phyloP scores from a whole-genome alignment of 2,797 vertebrate species.

The Chromobotia macracanthus region DNA sequence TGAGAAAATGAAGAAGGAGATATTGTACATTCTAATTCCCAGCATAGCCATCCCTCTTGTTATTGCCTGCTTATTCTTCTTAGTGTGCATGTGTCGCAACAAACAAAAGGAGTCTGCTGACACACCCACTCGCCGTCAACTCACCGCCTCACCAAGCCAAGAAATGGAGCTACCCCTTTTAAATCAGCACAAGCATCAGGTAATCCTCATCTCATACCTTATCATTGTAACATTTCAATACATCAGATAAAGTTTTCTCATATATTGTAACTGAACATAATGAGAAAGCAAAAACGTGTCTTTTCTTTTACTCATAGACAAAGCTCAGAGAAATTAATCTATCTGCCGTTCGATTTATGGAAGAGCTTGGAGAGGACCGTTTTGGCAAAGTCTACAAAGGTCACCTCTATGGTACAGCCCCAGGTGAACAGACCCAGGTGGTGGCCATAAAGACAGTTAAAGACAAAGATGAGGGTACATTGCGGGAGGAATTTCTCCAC shows the following conservation, averaged over 20 bases:
- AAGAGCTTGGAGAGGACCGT: conserved; percentile 93
- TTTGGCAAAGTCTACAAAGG: conserved; percentile 98
- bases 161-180: conserved; percentile 93
- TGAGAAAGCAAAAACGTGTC: neutral
- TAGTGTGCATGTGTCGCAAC: conserved; percentile 95
- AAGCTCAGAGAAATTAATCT: conserved; percentile 92
- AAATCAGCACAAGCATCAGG: conserved; percentile 90
- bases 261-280: neutral
- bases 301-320: conserved; percentile 71
- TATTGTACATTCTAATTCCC: conserved; percentile 93
- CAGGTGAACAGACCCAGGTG: conserved; percentile 89
- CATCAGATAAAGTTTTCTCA: neutral
- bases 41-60: conserved; percentile 92
- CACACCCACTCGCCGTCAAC: conserved; percentile 83
- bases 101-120: conserved; percentile 88
- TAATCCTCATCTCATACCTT: conserved; percentile 57
- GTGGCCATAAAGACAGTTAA: conserved; percentile 95
- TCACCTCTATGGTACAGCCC: conserved; percentile 86
- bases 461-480: conserved; percentile 88
- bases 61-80: conserved; percentile 94
- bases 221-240: neutral
- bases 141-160: conserved; percentile 86
- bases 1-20: conserved; percentile 89
- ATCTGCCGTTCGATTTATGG: conserved; percentile 91
- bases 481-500: conserved; percentile 92